Percentiles rank a stretch among this genome's conserved stretches.
Conservation (phyloP, 92 coral and sea anemone species). For the Actinernus sp. region DNA sequence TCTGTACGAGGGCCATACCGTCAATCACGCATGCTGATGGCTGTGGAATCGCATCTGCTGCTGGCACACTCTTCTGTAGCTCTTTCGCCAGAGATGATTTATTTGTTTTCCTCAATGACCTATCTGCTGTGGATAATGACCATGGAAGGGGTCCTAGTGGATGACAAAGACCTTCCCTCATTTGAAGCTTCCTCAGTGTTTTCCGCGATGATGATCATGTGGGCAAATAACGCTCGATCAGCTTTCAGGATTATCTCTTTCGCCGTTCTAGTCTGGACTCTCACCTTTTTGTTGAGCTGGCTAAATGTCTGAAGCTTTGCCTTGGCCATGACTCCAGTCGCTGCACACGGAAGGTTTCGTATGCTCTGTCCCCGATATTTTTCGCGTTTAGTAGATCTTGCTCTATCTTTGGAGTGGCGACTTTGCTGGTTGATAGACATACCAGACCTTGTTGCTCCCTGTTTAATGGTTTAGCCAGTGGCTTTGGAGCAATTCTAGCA, state of each 20-base stretch:
- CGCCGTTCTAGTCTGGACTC: no score
- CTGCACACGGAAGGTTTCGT: constrained; percentile 5
- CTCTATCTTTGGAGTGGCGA: no score
- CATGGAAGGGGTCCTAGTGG: constrained; percentile 39
- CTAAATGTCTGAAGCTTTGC: constrained; percentile 14
- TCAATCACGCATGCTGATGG: no score
- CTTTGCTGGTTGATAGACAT: constrained; percentile 1
- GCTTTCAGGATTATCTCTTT: constrained; percentile 9
- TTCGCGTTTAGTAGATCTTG: no score
- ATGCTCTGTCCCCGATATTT: no score
- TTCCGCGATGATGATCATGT: constrained; percentile 20
- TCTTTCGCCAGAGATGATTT: no score
- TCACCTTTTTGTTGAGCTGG: background rate
- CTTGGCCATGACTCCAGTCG: constrained; percentile 10
- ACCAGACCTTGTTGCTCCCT: constrained; percentile 4
- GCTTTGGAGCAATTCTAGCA: constrained; percentile 3
- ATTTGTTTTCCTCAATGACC: no score
- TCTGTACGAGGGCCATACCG: no score
- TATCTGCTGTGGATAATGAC: constrained; percentile 17
- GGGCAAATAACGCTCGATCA: constrained; percentile 31
- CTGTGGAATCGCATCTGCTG: no score
- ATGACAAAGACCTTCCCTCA: constrained; percentile 21
- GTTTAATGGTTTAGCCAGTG: constrained; percentile 3
- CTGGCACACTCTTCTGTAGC: no score
- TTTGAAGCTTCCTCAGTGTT: constrained; percentile 8